Base-by-base conservation (phyloP, 2,797 vertebrate genomes). In the Pempheris klunzingeri region DNA sequence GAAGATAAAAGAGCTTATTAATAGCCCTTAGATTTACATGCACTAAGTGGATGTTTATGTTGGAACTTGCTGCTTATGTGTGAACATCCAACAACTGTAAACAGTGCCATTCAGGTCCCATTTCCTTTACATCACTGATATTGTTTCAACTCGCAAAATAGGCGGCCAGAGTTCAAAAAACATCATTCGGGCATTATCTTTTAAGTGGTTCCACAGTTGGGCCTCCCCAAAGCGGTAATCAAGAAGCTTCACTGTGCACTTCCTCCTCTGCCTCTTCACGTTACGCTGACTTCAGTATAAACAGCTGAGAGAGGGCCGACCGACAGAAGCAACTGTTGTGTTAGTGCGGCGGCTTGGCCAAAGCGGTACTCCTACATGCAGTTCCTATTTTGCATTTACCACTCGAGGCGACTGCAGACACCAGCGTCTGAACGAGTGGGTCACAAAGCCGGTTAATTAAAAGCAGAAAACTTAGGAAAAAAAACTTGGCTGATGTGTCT, bases 91-190 rank as follows among this genome's bases (percentile, higher is more conserved):
- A 92, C 92, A 92, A 91, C 89, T 95, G 94, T 96, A 96, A 96
- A 96, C 95, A 96, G 82, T 90, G 83, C 94, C 93, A 95, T 96
- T 95, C 94, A 94, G 85, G 90, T 92, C 94, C 92, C 94, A 93
- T 95, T 96, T 96, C 95, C 95, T 92, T 95, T 94, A 95, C 95
- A 95, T 96, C 95, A 95, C 54, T 94, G 92, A 95, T 95, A 94
- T 95, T 95, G 94, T 96, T 96, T 95, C 90, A 93, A 91, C 90
- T 89, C 44, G 11, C 70, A 89, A 88, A 94, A 81, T 90, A 87
- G 92, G 82, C 84, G 50, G 87, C 92, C 88, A 66, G 80, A 89
- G 91, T 94, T 94, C 93, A 88, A 91, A 94, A 95, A 95, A 95
- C 94, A 94, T 91, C 70, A 88, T 93, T 94, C 73, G 75, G 84